A percentile compares a stretch with the other conserved stretches of the same genome.
These are phyloP conservation scores for Anser cygnoides DNA, from an alignment of 2,113 vertebrate species.

Conservation along the genomic window DNA sequence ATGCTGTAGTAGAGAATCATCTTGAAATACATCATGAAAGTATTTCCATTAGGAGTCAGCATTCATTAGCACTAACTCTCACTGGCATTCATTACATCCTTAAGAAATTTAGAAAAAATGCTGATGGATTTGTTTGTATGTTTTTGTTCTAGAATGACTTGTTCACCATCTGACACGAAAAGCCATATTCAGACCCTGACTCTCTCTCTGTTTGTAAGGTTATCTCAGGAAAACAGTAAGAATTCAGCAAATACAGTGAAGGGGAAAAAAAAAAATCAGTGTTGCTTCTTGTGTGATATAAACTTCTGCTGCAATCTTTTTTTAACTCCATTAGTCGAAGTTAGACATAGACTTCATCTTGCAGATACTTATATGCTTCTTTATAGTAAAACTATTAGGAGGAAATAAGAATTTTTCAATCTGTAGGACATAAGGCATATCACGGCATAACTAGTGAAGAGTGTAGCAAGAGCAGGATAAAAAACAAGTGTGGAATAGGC, in stretches of 20 bases:
- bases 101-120: background rate
- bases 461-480: background rate
- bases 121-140: too few relatives aligned
- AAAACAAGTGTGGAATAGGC: background rate
- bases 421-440: background rate
- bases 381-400: background rate
- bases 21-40: background rate
- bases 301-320: background rate
- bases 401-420: background rate
- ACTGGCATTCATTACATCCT: background rate
- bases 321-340: background rate
- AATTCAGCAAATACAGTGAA: fast-evolving
- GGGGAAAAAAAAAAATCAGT: background rate
- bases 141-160: background rate
- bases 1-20: background rate
- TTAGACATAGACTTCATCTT: background rate
- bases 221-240: background rate
- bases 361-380: background rate
- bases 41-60: background rate
- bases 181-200: background rate
- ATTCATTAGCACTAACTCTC: background rate
- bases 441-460: background rate
- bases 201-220: background rate
- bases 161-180: background rate
- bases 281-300: background rate